Evolutionary conservation across 2,797 vertebrate species (phyloP).

Genomic region (Argentina silus): DNA sequence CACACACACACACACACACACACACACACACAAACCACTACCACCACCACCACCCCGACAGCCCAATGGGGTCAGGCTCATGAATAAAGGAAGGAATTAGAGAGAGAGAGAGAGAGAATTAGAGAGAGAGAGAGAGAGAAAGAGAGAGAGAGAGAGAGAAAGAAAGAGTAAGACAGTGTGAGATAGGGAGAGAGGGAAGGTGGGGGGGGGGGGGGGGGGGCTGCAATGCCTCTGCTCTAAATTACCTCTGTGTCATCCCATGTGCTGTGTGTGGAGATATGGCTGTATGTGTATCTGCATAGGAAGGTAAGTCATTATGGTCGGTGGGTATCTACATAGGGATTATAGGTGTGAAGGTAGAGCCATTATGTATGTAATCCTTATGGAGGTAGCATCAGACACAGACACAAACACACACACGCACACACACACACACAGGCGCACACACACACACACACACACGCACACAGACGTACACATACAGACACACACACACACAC

Average conservation of each 20-base stretch:
- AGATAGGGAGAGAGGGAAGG: slow-evolving; percentile 36
- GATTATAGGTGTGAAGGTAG: slow-evolving; percentile 25
- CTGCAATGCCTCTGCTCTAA: slow-evolving; percentile 58
- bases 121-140: slow-evolving; percentile 72
- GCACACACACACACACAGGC: too few species aligned
- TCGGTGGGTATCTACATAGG: slow-evolving; percentile 31
- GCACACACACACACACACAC: too few species aligned
- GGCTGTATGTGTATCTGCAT: slow-evolving; percentile 32
- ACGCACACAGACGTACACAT: too few species aligned
- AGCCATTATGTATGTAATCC: slow-evolving; percentile 37
- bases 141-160: slow-evolving; percentile 44
- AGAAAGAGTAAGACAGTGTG: not conserved
- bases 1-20: slow-evolving; percentile 17
- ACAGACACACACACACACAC: not conserved
- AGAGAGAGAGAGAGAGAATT: slow-evolving; percentile 52
- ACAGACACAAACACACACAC: not conserved
- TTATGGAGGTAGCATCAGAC: not conserved
- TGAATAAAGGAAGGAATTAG: slow-evolving; percentile 79
- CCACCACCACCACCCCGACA: slow-evolving; percentile 31
- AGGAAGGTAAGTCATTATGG: slow-evolving; percentile 45
- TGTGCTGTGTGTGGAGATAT: slow-evolving; percentile 43
- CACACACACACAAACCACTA: slow-evolving; percentile 25
- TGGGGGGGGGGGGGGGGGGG: slow-evolving; percentile 29
- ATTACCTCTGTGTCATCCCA: slow-evolving; percentile 52
- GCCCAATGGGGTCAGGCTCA: slow-evolving; percentile 76